Conservation (phyloP, 2,113 vertebrate species). For the Naja naja region DNA sequence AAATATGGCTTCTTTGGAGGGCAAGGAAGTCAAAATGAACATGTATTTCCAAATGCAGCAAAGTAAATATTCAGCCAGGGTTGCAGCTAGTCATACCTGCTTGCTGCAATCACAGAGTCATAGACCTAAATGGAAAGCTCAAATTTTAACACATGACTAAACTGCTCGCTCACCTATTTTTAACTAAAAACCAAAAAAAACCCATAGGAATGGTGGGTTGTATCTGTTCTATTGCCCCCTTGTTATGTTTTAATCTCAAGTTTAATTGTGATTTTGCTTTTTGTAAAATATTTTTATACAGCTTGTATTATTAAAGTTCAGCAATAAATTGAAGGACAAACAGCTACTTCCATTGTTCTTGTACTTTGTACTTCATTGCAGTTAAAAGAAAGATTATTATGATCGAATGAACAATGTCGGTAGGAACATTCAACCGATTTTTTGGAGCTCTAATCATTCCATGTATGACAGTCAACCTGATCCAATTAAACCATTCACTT, state of each 20-base stretch:
- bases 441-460: not conserved
- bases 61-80: constrained; percentile 12
- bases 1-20: not conserved
- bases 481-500: not conserved
- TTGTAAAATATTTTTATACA: constrained; percentile 83
- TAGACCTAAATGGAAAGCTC: constrained; percentile 6
- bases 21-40: not conserved
- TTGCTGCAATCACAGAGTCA: not conserved
- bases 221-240: constrained; percentile 65
- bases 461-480: not conserved
- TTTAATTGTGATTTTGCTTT: constrained; percentile 61
- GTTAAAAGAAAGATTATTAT: not conserved
- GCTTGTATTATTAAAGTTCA: constrained; percentile 77
- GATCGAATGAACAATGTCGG: not conserved
- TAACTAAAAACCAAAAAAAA: not conserved
- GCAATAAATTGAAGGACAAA: constrained; percentile 77
- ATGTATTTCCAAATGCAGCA: not conserved
- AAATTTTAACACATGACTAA: constrained; percentile 11
- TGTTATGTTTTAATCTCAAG: constrained; percentile 69
- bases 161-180: constrained; percentile 35
- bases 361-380: not conserved
- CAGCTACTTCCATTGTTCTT: constrained; percentile 11
- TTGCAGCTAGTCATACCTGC: constrained; percentile 4
- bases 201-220: constrained; percentile 25
- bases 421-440: not conserved